Conservation (phyloP, 2,113 vertebrate species). For the Labeo rohita region DNA sequence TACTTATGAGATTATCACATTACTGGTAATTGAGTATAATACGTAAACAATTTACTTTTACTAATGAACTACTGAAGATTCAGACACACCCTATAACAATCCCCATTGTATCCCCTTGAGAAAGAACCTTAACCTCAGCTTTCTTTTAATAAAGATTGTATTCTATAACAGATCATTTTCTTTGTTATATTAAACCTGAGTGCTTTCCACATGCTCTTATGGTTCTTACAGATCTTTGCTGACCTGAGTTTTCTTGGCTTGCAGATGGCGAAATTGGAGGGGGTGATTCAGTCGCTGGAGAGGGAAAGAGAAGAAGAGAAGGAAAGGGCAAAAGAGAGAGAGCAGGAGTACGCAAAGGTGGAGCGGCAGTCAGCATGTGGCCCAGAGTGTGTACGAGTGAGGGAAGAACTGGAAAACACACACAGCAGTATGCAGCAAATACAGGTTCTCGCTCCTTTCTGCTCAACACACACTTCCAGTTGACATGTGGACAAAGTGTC, state of each 20-base stretch:
- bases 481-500: constrained; percentile 1
- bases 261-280: constrained; percentile 74
- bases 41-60: background rate
- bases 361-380: constrained; percentile 52
- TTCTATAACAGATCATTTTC: background rate
- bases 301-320: constrained; percentile 58
- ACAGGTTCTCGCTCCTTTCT: constrained; percentile 50
- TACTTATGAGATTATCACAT: too few relatives aligned
- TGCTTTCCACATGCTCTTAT: background rate
- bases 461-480: background rate
- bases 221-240: background rate
- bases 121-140: background rate
- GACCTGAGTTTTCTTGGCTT: background rate
- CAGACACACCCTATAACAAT: background rate
- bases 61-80: background rate
- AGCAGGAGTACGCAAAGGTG: constrained; percentile 51
- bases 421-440: constrained; percentile 47
- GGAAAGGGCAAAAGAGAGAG: constrained; percentile 19
- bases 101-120: background rate
- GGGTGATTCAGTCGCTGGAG: constrained; percentile 57
- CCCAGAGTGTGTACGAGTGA: constrained; percentile 61
- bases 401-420: constrained; percentile 70
- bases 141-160: background rate
- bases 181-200: background rate
- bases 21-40: background rate